phyloP scores from a whole-genome alignment of 2,113 vertebrate species.

The Melanerpes formicivorus region DNA sequence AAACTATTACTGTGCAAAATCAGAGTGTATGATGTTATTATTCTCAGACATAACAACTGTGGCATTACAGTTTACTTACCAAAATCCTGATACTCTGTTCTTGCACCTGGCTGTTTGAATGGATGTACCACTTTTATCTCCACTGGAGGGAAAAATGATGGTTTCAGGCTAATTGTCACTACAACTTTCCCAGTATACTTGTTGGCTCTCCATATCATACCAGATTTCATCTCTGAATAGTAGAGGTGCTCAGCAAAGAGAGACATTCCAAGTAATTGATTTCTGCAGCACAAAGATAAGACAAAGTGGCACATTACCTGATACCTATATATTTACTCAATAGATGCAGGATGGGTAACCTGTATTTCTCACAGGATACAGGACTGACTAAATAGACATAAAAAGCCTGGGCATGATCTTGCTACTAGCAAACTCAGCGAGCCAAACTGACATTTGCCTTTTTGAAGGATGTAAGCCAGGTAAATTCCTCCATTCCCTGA shows the following conservation, averaged over 20 bases:
- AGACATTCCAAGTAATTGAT: conserved; percentile 75
- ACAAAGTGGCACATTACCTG: not conserved
- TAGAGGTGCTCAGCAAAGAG: conserved; percentile 85
- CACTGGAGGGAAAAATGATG: conserved; percentile 69
- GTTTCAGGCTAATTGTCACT: conserved; percentile 74
- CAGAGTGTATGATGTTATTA: not conserved
- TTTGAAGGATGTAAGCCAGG: not conserved
- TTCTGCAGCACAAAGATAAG: conserved; percentile 64
- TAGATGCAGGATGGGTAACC: not conserved
- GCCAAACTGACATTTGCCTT: not conserved
- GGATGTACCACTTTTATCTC: conserved; percentile 85
- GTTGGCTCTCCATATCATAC: conserved; percentile 79
- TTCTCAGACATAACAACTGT: not conserved
- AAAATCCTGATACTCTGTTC: not conserved
- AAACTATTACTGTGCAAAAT: not conserved
- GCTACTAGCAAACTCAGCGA: not conserved
- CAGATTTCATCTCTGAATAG: conserved; percentile 79
- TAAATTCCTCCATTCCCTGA: not conserved
- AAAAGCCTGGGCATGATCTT: not conserved
- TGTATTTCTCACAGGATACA: not conserved
- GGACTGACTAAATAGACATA: not conserved
- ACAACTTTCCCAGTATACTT: conserved; percentile 84
- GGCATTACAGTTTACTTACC: conserved; percentile 65
- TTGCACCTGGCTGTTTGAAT: conserved; percentile 73
- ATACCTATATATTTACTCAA: not conserved